Conservation (phyloP, 2,888 invertebrate genomes). For the Polyploca ridens region DNA sequence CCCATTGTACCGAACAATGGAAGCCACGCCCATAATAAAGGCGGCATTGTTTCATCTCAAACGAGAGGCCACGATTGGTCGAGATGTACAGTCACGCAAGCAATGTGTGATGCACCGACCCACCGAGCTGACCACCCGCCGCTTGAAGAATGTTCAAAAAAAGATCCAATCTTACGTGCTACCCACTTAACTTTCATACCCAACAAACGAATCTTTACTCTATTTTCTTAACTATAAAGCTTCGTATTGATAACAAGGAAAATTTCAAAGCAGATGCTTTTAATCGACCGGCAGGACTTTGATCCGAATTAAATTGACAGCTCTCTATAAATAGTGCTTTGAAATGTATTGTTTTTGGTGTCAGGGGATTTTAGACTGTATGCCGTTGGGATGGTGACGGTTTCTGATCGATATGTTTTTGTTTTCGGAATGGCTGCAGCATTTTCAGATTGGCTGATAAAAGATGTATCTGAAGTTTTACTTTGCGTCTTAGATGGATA, state of each 20-base stretch:
- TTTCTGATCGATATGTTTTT: not conserved
- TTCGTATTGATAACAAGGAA: constrained; percentile 24
- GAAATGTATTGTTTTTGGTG: constrained; percentile 25
- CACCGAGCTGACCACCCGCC: constrained; percentile 58
- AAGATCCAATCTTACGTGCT: constrained; percentile 47
- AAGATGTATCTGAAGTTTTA: not conserved
- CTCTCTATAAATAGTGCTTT: constrained; percentile 58
- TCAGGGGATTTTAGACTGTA: constrained; percentile 16
- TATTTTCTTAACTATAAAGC: constrained; percentile 17
- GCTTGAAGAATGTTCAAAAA: constrained; percentile 52
- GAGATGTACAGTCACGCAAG: constrained; percentile 39
- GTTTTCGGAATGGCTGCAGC: not conserved
- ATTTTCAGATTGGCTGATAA: constrained; percentile 5
- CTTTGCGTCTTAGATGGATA: not conserved
- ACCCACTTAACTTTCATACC: constrained; percentile 33
- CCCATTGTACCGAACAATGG: constrained; percentile 78
- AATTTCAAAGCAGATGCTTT: constrained; percentile 54
- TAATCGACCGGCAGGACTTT: constrained; percentile 56
- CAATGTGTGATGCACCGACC: constrained; percentile 16
- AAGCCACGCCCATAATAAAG: constrained; percentile 71
- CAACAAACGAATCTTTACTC: constrained; percentile 18
- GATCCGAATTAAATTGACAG: constrained; percentile 73
- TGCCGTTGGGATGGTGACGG: not conserved
- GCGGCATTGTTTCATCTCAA: constrained; percentile 78
- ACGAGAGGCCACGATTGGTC: constrained; percentile 60